These are phyloP conservation scores for Drosophila parabipectinata DNA, from an alignment of 1,140 invertebrate genomes.

Conservation along the genomic window DNA sequence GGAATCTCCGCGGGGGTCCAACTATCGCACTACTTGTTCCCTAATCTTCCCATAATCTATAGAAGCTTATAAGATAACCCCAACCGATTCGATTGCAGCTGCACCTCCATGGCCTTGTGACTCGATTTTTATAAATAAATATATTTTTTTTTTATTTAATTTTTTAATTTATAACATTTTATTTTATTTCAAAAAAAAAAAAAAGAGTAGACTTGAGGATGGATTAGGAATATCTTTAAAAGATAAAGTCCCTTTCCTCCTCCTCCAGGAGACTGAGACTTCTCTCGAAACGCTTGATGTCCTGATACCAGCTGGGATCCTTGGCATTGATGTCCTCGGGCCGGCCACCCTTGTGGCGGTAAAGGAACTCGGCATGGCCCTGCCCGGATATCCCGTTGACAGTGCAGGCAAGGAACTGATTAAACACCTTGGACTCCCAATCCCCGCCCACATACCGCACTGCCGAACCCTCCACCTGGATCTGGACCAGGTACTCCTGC, in stretches of 20 bases:
- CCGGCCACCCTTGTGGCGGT: constrained; percentile 60
- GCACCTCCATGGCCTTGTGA: constrained; percentile 14
- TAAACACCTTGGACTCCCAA: constrained; percentile 80
- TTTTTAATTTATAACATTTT: neutral
- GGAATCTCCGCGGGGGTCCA: constrained; percentile 17
- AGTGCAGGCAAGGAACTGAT: constrained; percentile 76
- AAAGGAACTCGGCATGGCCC: constrained; percentile 76
- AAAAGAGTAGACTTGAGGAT: neutral
- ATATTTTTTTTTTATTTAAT: neutral
- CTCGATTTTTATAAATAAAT: neutral
- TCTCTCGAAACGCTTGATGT: constrained; percentile 65
- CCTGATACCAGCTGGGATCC: constrained; percentile 77
- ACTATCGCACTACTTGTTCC: constrained; percentile 1
- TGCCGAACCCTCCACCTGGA: constrained; percentile 55
- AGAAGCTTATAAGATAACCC: constrained; percentile 1
- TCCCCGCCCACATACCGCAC: constrained; percentile 73
- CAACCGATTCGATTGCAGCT: constrained; percentile 20
- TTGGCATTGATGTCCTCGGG: constrained; percentile 45
- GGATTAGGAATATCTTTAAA: constrained; percentile 18
- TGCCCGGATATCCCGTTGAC: constrained; percentile 74
- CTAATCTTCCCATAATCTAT: constrained; percentile 16
- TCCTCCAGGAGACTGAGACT: constrained; percentile 61
- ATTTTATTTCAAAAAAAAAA: constrained; percentile 19
- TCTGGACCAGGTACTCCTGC: constrained; percentile 66
- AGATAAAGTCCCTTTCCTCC: constrained; percentile 57